Base-by-base conservation (phyloP, 2,113 vertebrate genomes). In the Bubo scandiacus region DNA sequence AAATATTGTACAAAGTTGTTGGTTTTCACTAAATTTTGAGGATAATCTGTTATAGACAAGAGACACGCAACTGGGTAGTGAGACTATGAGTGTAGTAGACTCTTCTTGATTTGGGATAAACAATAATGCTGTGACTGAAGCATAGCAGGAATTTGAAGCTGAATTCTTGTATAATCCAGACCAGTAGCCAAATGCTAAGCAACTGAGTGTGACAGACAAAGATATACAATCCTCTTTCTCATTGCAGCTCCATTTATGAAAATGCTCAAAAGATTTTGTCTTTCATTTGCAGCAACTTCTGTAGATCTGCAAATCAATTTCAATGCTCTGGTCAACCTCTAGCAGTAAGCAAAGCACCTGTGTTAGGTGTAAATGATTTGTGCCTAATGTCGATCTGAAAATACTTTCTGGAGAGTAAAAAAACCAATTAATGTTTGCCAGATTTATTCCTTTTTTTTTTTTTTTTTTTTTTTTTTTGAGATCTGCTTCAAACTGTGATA, bases 171-270 rank as follows among this genome's bases (percentile, higher is more conserved):
- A 61, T 75, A 74, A 87, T 85, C n/a, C 66, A 92, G 81, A 73
- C 70, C n/a, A 72, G 82, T 45, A 91, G 94, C 81, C 86, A 95
- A 96, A 81, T 79, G n/a, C 80, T 61, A 75, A 73, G 51, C 73
- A 85, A 77, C 61, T 45, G 65, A 72, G 12, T 42, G 65, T 91
- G 66, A 79, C 47, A 88, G 72, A 55, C 65, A 78, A 73, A 92
- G 71, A 79, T 81, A 80, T n/a, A 78, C 15, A 81, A 26, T 8
- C 21, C 9, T 75, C 7, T 82, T 58, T 74, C 1, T 2, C 58
- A 75, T 13, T 81, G 43, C 13, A 6, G 34, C 81, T 96, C 43
- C 29, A 42, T 94, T 95, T 94, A 77, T 86, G 47, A 92, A 90
- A 94, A 94, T 61, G 20, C 40, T 91, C 25, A 36, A n/a, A 91